Evolutionary conservation across 2,888 invertebrate genomes (phyloP).

Genomic region (Parnassius mnemosyne): DNA sequence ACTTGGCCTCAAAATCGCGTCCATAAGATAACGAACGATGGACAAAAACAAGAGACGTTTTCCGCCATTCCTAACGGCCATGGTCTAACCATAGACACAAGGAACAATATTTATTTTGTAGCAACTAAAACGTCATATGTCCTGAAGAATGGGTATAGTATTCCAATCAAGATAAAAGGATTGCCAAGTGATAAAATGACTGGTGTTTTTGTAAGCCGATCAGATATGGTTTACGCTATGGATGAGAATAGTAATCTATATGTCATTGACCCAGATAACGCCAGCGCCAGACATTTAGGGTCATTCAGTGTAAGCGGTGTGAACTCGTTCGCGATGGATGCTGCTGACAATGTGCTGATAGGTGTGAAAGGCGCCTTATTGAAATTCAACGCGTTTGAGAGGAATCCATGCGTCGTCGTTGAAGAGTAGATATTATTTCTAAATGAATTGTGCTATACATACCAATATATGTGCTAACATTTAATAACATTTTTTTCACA

Average conservation of each 20-base stretch:
- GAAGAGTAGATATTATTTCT: slow-evolving; percentile 41
- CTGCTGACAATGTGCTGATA: slow-evolving; percentile 63
- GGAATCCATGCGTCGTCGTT: slow-evolving; percentile 51
- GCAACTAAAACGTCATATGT: slow-evolving; percentile 67
- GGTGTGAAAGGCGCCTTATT: slow-evolving; percentile 60
- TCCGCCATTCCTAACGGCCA: slow-evolving; percentile 66
- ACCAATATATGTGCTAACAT: too few relatives aligned
- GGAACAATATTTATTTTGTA: slow-evolving; percentile 67
- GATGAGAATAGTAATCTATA: slow-evolving; percentile 68
- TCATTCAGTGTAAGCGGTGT: slow-evolving; percentile 58
- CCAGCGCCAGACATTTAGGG: slow-evolving; percentile 55
- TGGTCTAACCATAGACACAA: slow-evolving; percentile 62
- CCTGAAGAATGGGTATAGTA: slow-evolving; percentile 48
- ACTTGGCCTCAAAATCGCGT: slow-evolving; percentile 75
- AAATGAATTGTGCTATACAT: background rate
- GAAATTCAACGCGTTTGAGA: slow-evolving; percentile 59
- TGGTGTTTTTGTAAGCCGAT: slow-evolving; percentile 62
- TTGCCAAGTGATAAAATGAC: slow-evolving; percentile 64
- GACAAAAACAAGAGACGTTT: slow-evolving; percentile 57
- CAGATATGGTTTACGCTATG: slow-evolving; percentile 67
- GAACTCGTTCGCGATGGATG: slow-evolving; percentile 68
- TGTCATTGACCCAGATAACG: slow-evolving; percentile 53
- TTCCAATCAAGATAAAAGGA: slow-evolving; percentile 66
- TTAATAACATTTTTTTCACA: too few relatives aligned
- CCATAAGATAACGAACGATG: slow-evolving; percentile 59